Evolutionary conservation across 23 tunicate species (phyloP).

Genomic region (Aplidium turbinatum): DNA sequence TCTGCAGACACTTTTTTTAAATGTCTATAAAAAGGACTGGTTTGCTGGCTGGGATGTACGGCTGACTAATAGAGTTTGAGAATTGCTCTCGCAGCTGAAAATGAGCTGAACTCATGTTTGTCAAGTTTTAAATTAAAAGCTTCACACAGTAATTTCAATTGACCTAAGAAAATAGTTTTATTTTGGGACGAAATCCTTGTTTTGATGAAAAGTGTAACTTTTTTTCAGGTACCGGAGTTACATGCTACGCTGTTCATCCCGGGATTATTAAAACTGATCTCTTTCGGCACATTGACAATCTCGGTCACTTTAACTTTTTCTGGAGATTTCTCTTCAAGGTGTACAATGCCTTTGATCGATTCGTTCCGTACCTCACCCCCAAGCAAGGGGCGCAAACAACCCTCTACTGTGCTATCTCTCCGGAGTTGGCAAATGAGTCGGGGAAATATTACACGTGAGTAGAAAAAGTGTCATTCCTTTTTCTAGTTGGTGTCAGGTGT

Average conservation of each 20-base stretch:
- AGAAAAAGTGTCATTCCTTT: too few species aligned
- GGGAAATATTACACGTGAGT: conserved; percentile 59
- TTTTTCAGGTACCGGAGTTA: conserved; percentile 69
- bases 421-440: conserved; percentile 51
- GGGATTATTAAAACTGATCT: conserved; percentile 69
- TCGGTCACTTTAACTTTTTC: conserved; percentile 9
- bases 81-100: too few species aligned
- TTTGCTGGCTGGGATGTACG: too few species aligned
- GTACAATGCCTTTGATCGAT: background rate
- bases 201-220: too few species aligned
- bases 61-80: too few species aligned
- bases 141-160: too few species aligned
- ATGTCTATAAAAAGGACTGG: too few species aligned
- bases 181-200: too few species aligned
- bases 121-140: too few species aligned
- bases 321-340: background rate
- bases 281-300: conserved; percentile 44
- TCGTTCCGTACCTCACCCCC: conserved; percentile 26
- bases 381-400: conserved; percentile 74
- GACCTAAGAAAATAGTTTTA: too few species aligned
- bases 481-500: background rate
- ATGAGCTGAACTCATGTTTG: too few species aligned
- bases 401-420: conserved; percentile 74
- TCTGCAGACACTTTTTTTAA: too few species aligned
- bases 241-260: conserved; percentile 79